These are phyloP conservation scores for Drosophila hydei DNA, from an alignment of 1,140 invertebrate species.

Conservation along the genomic window DNA sequence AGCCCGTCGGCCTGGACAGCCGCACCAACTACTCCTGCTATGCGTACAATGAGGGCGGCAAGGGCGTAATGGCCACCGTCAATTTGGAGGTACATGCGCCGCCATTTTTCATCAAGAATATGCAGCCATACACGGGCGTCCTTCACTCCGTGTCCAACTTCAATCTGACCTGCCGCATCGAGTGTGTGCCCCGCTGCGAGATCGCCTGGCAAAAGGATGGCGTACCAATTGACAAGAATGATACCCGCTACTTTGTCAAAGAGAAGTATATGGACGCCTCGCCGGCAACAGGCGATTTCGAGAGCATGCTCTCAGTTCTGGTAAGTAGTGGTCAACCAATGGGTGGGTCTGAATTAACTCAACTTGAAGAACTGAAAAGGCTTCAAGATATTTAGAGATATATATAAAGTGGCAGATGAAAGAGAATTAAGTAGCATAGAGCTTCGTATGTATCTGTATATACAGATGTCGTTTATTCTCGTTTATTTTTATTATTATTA, in stretches of 20 bases:
- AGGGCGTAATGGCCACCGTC: constrained; percentile 89
- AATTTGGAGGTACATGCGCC: constrained; percentile 93
- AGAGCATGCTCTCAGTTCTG: constrained; percentile 93
- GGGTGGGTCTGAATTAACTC: neutral
- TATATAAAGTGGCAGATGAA: too few relatives aligned
- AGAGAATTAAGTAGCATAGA: too few relatives aligned
- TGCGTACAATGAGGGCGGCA: constrained; percentile 92
- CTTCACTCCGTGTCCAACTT: constrained; percentile 88
- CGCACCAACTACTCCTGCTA: constrained; percentile 94
- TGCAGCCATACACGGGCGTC: constrained; percentile 92
- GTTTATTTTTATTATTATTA: too few relatives aligned
- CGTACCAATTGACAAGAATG: constrained; percentile 86
- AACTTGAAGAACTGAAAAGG: too few relatives aligned
- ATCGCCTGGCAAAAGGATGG: constrained; percentile 93
- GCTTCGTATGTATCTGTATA: too few relatives aligned
- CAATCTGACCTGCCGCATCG: constrained; percentile 93
- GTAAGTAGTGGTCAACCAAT: constrained; percentile 83
- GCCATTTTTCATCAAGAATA: constrained; percentile 92
- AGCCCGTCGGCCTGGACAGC: constrained; percentile 91
- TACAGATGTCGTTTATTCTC: too few relatives aligned
- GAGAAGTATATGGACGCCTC: constrained; percentile 88
- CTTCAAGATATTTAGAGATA: too few relatives aligned
- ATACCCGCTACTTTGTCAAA: constrained; percentile 88
- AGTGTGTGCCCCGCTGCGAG: constrained; percentile 93
- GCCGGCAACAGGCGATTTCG: constrained; percentile 91